Percentiles rank a stretch among this genome's conserved stretches.
These are phyloP conservation scores for Spatulosminthurus flaviceps DNA, from an alignment of 2,888 invertebrate genomes.

Conservation along the genomic window DNA sequence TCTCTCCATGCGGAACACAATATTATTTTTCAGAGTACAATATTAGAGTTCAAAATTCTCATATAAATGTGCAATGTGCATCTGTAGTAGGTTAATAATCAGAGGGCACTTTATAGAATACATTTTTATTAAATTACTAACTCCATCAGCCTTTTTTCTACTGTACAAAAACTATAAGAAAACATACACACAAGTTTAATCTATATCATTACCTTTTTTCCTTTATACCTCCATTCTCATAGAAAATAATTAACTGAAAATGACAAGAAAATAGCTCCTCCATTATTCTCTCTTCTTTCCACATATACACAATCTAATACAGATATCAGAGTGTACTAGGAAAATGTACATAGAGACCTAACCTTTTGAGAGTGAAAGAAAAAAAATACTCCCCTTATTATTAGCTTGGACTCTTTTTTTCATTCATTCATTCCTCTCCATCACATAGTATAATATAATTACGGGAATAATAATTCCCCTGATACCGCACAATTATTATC, in stretches of 20 bases:
- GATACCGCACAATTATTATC: conserved; percentile 8
- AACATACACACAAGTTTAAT: background rate
- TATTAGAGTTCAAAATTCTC: too few species aligned
- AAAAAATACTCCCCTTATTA: background rate
- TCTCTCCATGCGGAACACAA: too few species aligned
- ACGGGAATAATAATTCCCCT: background rate
- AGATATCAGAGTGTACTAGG: too few species aligned
- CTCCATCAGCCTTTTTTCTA: too few species aligned
- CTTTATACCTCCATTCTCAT: background rate
- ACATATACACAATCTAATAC: too few species aligned
- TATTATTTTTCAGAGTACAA: too few species aligned
- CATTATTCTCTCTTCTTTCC: background rate
- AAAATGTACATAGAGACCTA: background rate
- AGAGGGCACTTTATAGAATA: too few species aligned
- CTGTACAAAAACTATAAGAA: background rate
- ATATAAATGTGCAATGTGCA: too few species aligned
- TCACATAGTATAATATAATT: background rate
- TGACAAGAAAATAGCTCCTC: background rate
- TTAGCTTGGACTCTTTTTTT: background rate
- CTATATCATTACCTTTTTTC: background rate
- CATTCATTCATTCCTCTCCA: too few species aligned
- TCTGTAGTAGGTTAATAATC: too few species aligned
- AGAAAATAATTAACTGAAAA: conserved; percentile 13
- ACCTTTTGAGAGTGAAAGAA: background rate
- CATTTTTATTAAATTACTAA: too few species aligned